Base-by-base conservation (phyloP, 2,113 vertebrate genomes). In the Anoplopoma fimbria region DNA sequence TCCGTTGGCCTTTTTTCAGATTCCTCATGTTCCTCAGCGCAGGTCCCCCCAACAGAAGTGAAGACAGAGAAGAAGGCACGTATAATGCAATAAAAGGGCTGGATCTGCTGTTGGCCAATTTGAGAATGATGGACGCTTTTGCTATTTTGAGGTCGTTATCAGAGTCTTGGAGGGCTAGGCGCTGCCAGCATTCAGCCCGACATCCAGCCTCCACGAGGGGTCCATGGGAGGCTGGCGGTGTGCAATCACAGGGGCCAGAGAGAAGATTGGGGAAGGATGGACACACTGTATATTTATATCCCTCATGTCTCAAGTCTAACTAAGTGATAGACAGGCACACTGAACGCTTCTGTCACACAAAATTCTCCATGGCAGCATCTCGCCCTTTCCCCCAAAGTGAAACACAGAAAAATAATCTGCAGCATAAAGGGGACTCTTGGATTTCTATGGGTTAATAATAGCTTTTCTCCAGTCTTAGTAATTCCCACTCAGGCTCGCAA, bases 261-360 rank as follows among this genome's bases (percentile, higher is more conserved):
- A 58, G 62, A 64, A 81, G 77, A 83, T 63, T 91, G 88, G 85
- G 64, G 62, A 89, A 77, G 81, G 91, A 87, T 86, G 87, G 90
- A 87, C 89, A 91, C 86, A 83, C 75, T 57, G 85, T 83, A 88
- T 95, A 95, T 95, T 94, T 94, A 91, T 95, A 95, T 91, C 92
- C 86, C 74, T 80, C 85, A 90, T 87, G 90, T 93, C 91, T 93
- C 86, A 93, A 88, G 68, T 94, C 92, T 94, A 87, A 91, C 74
- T 64, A 83, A 87, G 83, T 91, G 93, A 91, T 87, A 92, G 94
- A 91, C 93, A 90, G 90, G 74, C 76, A 87, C 87, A 92, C 90
- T 92, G 87, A 92, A 86, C 85, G 92, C 89, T 89, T 91, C 65
- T 93, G 91, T 92, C 93, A 93, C 84, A 87, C 82, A 79, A 85